Percentiles rank a stretch among this genome's conserved stretches.
Conservation (phyloP, 2,797 vertebrate species). For the Spinus olivaceus region DNA sequence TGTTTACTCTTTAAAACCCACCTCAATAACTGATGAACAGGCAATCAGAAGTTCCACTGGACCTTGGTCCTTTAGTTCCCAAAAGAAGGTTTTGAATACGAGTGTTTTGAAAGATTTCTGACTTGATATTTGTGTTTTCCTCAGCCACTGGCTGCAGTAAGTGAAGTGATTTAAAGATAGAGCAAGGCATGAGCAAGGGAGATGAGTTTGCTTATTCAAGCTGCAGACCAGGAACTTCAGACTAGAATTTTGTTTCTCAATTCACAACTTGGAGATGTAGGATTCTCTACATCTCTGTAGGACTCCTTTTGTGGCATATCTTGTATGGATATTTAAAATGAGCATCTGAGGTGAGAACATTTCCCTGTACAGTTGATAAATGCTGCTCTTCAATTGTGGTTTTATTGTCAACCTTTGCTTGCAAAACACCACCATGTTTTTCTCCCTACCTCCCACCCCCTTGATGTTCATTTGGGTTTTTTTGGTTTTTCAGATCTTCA, state of each 20-base stretch:
- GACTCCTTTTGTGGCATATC: neutral
- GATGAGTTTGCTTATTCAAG: neutral
- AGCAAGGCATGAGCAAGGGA: neutral
- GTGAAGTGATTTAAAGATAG: neutral
- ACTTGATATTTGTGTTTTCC: neutral
- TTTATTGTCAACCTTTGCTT: neutral
- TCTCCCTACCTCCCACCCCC: neutral
- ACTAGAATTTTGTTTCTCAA: neutral
- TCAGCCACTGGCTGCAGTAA: neutral
- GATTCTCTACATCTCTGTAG: neutral
- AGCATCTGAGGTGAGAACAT: neutral
- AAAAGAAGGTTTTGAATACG: neutral
- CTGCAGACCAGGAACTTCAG: neutral
- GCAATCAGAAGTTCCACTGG: neutral
- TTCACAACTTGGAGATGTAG: neutral
- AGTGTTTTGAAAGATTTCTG: neutral
- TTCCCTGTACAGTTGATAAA: neutral
- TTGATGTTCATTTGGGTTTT: neutral
- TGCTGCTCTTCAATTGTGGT: neutral
- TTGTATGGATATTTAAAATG: neutral
- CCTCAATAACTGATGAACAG: neutral
- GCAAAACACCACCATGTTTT: neutral
- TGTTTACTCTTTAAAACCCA: neutral
- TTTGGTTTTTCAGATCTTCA: constrained; percentile 76
- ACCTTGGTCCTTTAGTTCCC: neutral